Evolutionary conservation across 2,888 invertebrate genomes (phyloP).

Genomic region (Dusona sp.): DNA sequence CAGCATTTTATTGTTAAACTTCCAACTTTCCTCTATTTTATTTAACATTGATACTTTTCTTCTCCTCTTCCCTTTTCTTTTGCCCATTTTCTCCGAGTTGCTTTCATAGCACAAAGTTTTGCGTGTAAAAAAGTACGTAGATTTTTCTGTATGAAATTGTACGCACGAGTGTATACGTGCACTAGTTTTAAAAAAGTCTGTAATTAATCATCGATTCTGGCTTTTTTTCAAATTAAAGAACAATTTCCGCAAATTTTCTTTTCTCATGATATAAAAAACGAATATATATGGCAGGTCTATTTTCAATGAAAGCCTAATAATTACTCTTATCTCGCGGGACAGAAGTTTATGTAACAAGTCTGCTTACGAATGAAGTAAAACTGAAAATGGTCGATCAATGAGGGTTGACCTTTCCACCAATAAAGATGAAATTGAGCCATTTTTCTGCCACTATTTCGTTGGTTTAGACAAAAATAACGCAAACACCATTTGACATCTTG

Average conservation of each 20-base stretch:
- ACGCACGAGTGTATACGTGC: neutral
- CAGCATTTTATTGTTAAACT: slow-evolving; percentile 15
- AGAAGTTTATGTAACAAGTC: neutral
- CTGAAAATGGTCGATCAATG: neutral
- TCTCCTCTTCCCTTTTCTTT: neutral
- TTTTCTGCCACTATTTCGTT: neutral
- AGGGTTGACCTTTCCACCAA: neutral
- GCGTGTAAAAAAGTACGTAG: neutral
- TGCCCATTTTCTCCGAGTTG: neutral
- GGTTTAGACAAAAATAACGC: slow-evolving; percentile 24
- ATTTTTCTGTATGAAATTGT: neutral
- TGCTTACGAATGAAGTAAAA: neutral
- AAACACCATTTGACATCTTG: slow-evolving; percentile 21
- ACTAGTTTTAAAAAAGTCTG: neutral
- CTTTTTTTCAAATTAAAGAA: neutral
- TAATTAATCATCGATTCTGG: neutral
- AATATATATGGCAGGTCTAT: neutral
- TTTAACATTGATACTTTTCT: slow-evolving; percentile 11
- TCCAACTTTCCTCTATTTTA: slow-evolving; percentile 15
- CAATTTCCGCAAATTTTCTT: neutral
- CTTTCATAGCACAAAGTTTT: neutral
- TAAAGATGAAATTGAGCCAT: slow-evolving; percentile 12
- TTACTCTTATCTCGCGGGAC: neutral
- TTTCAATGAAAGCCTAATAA: neutral
- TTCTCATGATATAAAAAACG: too few species aligned